Evolutionary conservation across 2,113 vertebrate species (phyloP), one percentile per base, ranked within the genome.

Genomic region (Macrotis lagotis): DNA sequence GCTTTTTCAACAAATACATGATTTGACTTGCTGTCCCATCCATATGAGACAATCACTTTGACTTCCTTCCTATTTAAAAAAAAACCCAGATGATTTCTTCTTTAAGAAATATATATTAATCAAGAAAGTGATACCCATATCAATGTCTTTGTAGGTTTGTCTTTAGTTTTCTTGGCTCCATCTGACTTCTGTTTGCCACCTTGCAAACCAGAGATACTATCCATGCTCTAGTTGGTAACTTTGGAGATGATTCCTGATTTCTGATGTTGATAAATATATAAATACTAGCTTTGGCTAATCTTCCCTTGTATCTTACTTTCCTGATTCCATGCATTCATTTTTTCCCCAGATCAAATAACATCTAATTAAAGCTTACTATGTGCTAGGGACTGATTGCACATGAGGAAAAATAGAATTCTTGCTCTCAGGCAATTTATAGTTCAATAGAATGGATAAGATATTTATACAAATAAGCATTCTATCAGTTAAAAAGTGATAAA

Each of bases 51-150:
- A 74, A n/a, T 74, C 16, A 16, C 31, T 74, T 14, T 74, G 66
- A 74, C 66, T 74, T 44, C 66, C 37, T n/a, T 74, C 66, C 66
- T 22, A 22, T 19, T 74, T 16, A 37, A 74, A 8, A 50, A 25
- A 19, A 44, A 53, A n/a, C 47, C 59, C 44, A 14, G 37, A 88
- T 47, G 91, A 11, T 11, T 37, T 37, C 10, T 37, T 31, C 47
- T 92, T 95, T 55, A 74, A 12, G n/a, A 50, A 93, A 93, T 94
- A 25, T 59, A 92, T 22, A 6, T 44, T 8, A 89, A 88, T 96
- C 49, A 52, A 74, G 88, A 49, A 91, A 94, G 90, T 24, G 52
- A 94, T 91, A 3, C 55, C 50, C 48, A 83, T 55, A 48, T 3
- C 37, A 16, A 0, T 59, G 0, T 91, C 6, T 44, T 44, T 91